A percentile compares a stretch with the other conserved stretches of the same genome.
Evolutionary conservation across 2,797 vertebrate genomes (phyloP).

Genomic region (Enteromius argenteus): DNA sequence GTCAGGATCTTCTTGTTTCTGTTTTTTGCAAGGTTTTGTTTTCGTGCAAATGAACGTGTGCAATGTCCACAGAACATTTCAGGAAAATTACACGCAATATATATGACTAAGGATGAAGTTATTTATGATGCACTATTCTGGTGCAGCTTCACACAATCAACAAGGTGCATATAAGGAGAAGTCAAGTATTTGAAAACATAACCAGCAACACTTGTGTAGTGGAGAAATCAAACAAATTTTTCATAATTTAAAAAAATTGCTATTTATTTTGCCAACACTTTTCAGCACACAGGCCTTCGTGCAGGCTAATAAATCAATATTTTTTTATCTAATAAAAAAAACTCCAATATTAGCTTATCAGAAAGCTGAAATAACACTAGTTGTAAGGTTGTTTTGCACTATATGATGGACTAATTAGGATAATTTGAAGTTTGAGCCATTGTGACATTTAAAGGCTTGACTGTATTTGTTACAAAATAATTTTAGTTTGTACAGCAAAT

Average conservation of each 20-base stretch:
- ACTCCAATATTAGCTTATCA: background rate
- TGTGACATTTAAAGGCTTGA: background rate
- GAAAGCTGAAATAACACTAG: background rate
- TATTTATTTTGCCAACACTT: no score
- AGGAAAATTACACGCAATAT: background rate
- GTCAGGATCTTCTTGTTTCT: background rate
- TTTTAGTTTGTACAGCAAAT: background rate
- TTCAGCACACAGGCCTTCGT: no score
- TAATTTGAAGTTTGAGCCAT: background rate
- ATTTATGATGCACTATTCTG: background rate
- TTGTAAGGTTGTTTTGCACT: background rate
- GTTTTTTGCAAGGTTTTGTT: background rate
- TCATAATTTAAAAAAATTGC: no score
- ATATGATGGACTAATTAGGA: background rate
- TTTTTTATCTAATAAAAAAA: no score
- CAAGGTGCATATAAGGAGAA: background rate
- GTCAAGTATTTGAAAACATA: no score
- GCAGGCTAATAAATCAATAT: no score
- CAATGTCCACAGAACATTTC: background rate
- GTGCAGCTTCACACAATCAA: background rate
- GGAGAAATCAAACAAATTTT: no score
- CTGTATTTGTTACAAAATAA: background rate
- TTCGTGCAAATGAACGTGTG: background rate
- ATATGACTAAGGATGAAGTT: background rate
- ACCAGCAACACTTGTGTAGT: no score